Conservation (phyloP, 2,113 vertebrate genomes). For the Carlito syrichta region DNA sequence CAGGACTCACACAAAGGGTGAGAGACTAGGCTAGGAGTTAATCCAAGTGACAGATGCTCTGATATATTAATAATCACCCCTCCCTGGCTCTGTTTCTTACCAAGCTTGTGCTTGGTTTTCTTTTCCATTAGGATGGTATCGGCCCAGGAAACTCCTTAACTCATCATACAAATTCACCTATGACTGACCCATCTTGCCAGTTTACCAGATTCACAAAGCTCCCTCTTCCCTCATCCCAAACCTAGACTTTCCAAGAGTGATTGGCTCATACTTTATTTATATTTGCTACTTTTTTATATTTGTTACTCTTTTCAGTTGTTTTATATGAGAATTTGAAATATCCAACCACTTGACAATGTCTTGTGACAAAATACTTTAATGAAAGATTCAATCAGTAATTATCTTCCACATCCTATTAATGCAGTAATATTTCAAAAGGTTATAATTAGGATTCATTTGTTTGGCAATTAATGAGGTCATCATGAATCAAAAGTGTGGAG, state of each 20-base stretch:
- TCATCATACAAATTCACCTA: background rate
- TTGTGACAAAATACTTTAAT: conserved; percentile 51
- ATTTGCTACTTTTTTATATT: no score
- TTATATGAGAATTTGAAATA: conserved; percentile 35
- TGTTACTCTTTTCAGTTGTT: conserved; percentile 20
- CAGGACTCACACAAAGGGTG: background rate
- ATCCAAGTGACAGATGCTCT: conserved; percentile 62
- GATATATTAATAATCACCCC: conserved; percentile 27
- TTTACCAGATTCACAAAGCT: background rate
- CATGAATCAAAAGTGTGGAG: conserved; percentile 49
- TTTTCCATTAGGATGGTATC: background rate
- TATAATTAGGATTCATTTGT: conserved; percentile 64
- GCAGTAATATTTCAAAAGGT: conserved; percentile 46
- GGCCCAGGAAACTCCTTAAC: conserved; percentile 3
- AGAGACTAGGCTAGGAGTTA: conserved; percentile 12
- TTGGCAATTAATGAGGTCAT: conserved; percentile 63
- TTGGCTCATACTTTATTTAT: background rate
- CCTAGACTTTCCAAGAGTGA: background rate
- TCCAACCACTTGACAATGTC: background rate
- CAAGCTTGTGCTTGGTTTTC: background rate
- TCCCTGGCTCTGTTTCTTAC: conserved; percentile 46
- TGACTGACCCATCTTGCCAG: background rate
- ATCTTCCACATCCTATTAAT: conserved; percentile 20
- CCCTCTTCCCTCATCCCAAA: no score
- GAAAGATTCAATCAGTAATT: conserved; percentile 31